phyloP scores from a whole-genome alignment of 2,113 vertebrate genomes.

The Atrichornis clamosus region DNA sequence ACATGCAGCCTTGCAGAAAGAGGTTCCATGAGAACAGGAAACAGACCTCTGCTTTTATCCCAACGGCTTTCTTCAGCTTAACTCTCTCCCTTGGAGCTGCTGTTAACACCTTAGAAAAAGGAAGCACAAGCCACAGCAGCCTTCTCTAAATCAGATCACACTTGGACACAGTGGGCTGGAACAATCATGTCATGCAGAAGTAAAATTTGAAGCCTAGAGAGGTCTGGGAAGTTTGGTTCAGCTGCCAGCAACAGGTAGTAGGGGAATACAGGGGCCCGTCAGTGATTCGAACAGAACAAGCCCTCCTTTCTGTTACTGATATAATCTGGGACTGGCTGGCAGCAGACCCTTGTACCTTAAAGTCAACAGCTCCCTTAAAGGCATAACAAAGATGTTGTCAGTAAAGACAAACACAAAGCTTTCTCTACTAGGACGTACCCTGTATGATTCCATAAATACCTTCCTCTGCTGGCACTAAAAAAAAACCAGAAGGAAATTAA shows the following conservation, averaged over 20 bases:
- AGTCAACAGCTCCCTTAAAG: not conserved
- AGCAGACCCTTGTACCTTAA: conserved; percentile 13
- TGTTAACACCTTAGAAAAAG: not conserved
- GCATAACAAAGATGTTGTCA: not conserved
- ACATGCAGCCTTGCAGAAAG: not conserved
- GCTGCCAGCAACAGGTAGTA: not conserved
- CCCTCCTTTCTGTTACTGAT: not conserved
- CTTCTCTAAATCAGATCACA: not conserved
- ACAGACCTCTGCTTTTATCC: not conserved
- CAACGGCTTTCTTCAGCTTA: not conserved
- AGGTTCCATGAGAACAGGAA: not conserved
- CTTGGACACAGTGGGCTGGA: not conserved
- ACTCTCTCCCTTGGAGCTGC: not conserved
- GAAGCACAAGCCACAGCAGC: not conserved
- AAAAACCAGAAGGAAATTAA: not conserved
- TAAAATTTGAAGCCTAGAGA: not conserved
- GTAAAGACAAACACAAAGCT: not conserved
- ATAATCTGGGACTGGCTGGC: not conserved
- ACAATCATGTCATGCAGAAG: not conserved
- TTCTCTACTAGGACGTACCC: not conserved
- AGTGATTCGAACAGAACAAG: not conserved
- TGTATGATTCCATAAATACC: not conserved
- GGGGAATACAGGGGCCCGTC: not conserved
- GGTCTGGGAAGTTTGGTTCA: not conserved
- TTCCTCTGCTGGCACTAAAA: not conserved